Base-by-base conservation (phyloP, 1,140 invertebrate species). In the Sinella curviseta region DNA sequence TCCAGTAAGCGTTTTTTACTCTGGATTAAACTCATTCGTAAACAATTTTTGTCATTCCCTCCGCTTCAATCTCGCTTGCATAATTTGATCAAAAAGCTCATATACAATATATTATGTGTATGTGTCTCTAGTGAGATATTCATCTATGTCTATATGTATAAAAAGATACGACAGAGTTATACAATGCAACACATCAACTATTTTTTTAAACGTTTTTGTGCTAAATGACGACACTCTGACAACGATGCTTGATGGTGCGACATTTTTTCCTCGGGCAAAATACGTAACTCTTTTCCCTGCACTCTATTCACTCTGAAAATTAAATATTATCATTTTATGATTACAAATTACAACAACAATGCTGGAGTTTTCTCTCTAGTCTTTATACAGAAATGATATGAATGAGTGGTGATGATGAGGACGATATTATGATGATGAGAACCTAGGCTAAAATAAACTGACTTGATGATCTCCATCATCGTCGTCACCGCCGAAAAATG, bases 51-150 rank as follows among this genome's bases (percentile, higher is more conserved):
- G 31, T 70, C 65, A 70, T 70, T 70, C 65, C 65, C 31, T 70
- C 65, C 31, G n/a, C 31, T 70, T 70, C 65, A 70, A 70, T 70
- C 65, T 70, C 65, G 1, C 24, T 65, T 33, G 31, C 26, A 70
- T 33, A 70, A 60, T 60, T 60, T 60, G 55, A 60, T 60, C 55
- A 60, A 60, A 24, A n/a, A 60, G 55, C 55, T 14, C n/a, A n/a
- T 26, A 60, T 60, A 60, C 12, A 60, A 60, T 24, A 14, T 24
- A 48, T 48, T 48, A 48, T 48, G 4, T n/a, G n/a, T n/a, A n/a
- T n/a, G n/a, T n/a, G n/a, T n/a, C n/a, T n/a, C n/a, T n/a, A n/a
- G n/a, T n/a, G n/a, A n/a, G n/a, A n/a, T n/a, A n/a, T n/a, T n/a
- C n/a, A n/a, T n/a, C n/a, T n/a, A n/a, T n/a, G n/a, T n/a, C n/a